Percentiles rank a stretch among this genome's conserved stretches.
Conservation (phyloP, 1,140 invertebrate species). For the Tribolium castaneum region DNA sequence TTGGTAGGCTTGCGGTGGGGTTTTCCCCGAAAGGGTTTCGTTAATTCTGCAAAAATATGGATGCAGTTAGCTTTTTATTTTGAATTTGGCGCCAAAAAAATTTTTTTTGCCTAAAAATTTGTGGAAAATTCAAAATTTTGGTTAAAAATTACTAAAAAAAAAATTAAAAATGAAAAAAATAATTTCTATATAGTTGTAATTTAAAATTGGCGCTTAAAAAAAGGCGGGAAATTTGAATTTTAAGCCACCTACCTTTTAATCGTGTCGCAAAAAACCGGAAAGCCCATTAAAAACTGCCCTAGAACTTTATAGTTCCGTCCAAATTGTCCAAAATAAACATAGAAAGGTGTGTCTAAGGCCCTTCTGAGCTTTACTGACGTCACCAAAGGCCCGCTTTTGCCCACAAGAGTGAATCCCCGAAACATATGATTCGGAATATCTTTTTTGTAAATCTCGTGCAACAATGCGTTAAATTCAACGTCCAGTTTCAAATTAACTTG, state of each 20-base stretch:
- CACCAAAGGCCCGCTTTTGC: neutral
- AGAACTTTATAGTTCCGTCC: neutral
- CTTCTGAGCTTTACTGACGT: neutral
- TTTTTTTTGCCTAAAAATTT: too few species aligned
- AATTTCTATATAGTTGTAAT: too few species aligned
- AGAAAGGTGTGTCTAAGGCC: neutral
- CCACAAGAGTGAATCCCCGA: constrained; percentile 69
- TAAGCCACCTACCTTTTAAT: neutral
- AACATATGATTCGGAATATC: constrained; percentile 69
- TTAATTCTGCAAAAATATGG: neutral
- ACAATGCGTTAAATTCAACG: constrained; percentile 68
- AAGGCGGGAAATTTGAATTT: too few species aligned
- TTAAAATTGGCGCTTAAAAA: too few species aligned
- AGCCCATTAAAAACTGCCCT: neutral
- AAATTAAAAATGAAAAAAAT: too few species aligned
- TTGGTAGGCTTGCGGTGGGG: neutral
- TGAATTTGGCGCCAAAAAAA: too few species aligned
- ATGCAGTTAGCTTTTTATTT: too few species aligned
- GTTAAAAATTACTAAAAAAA: too few species aligned
- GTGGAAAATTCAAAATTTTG: too few species aligned
- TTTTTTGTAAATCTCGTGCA: constrained; percentile 66
- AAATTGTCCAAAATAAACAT: neutral
- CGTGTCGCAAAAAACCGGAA: neutral
- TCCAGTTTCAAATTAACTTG: constrained; percentile 73
- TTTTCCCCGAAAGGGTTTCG: neutral